These are phyloP conservation scores for Spicauda simplicius DNA, from an alignment of 2,888 invertebrate genomes.

Conservation along the genomic window DNA sequence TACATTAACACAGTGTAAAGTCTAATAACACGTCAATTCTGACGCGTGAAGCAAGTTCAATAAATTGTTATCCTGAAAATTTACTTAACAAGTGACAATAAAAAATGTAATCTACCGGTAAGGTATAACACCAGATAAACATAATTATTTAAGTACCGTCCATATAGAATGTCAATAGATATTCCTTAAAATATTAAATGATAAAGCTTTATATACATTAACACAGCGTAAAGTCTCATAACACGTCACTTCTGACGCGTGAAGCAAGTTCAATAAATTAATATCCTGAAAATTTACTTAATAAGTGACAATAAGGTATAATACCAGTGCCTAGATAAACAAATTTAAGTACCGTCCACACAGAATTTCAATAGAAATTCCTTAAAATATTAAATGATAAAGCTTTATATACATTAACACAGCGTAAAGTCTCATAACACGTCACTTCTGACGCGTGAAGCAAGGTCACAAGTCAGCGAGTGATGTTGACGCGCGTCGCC, in stretches of 20 bases:
- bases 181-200: background rate
- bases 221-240: background rate
- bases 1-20: too few relatives aligned
- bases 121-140: too few relatives aligned
- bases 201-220: background rate
- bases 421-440: background rate
- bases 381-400: background rate
- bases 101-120: too few relatives aligned
- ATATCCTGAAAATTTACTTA: too few relatives aligned
- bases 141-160: too few relatives aligned
- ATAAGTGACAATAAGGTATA: too few relatives aligned
- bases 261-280: conserved; percentile 58
- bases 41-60: too few relatives aligned
- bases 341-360: background rate
- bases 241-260: conserved; percentile 3
- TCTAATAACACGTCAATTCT: too few relatives aligned
- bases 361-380: background rate
- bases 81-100: too few relatives aligned
- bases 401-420: background rate
- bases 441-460: conserved; percentile 3
- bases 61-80: too few relatives aligned
- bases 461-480: conserved; percentile 70
- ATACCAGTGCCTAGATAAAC: too few relatives aligned
- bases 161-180: too few relatives aligned
- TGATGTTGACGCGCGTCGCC: conserved; percentile 78